These are phyloP conservation scores for Monochamus saltuarius DNA, from an alignment of 1,140 invertebrate species.

Conservation along the genomic window DNA sequence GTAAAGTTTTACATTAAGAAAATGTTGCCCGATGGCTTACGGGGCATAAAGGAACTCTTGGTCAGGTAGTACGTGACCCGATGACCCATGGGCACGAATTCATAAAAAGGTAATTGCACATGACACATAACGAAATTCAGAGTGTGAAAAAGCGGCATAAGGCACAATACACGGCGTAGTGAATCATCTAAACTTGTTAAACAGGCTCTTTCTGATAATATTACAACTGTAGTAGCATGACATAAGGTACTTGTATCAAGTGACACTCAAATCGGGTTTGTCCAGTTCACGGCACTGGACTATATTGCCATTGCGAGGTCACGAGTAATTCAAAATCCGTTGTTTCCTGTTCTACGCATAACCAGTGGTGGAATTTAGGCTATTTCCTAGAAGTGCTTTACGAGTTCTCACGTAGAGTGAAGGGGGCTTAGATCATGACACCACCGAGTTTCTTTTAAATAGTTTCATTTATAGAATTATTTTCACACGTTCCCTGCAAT, in stretches of 20 bases:
- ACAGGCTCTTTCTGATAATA: conserved; percentile 28
- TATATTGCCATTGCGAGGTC: conserved; percentile 35
- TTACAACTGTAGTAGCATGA: conserved; percentile 33
- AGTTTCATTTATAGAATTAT: no score
- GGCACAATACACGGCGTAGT: conserved; percentile 23
- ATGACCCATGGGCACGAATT: conserved; percentile 24
- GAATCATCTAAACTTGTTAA: conserved; percentile 37
- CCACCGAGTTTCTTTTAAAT: no score
- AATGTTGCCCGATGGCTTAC: no score
- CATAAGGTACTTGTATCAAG: conserved; percentile 39
- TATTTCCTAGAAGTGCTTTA: conserved; percentile 32
- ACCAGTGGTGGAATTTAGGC: conserved; percentile 29
- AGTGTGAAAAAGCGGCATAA: conserved; percentile 20
- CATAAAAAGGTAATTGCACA: conserved; percentile 25
- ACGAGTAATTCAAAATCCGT: conserved; percentile 29
- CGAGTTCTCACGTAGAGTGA: conserved; percentile 27
- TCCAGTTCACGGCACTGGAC: conserved; percentile 38
- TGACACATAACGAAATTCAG: conserved; percentile 33
- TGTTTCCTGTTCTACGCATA: conserved; percentile 26
- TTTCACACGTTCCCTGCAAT: no score
- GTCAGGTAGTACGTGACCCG: conserved; percentile 29
- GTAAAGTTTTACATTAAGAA: no score
- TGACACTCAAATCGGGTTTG: conserved; percentile 43
- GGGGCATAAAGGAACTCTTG: conserved; percentile 13
- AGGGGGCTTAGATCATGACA: conserved; percentile 16